phyloP scores from a whole-genome alignment of 2,888 invertebrate species.

The Cephus runcator region DNA sequence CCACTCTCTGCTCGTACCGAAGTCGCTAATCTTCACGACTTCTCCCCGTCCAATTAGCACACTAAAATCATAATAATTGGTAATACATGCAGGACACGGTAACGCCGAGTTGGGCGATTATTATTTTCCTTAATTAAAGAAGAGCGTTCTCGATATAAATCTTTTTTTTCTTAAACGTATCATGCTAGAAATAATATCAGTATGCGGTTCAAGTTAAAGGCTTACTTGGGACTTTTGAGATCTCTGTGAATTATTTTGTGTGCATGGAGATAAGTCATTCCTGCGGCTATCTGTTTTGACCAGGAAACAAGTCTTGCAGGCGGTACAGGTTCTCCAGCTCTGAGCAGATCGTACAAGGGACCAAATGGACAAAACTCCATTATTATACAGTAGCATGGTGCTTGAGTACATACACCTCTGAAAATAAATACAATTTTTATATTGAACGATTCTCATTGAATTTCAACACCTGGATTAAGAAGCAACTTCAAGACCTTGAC shows the following conservation, averaged over 20 bases:
- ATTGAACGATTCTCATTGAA: slow-evolving; percentile 5
- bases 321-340: slow-evolving; percentile 84
- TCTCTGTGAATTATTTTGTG: slow-evolving; percentile 98
- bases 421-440: slow-evolving; percentile 7
- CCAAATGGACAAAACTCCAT: slow-evolving; percentile 99
- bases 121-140: slow-evolving; percentile 3
- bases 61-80: slow-evolving; percentile 67
- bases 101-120: not conserved
- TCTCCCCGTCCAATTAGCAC: slow-evolving; percentile 85
- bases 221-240: slow-evolving; percentile 98
- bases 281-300: slow-evolving; percentile 94
- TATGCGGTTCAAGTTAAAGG: slow-evolving; percentile 33
- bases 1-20: slow-evolving; percentile 95
- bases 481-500: slow-evolving; percentile 25
- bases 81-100: not conserved
- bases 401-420: slow-evolving; percentile 92
- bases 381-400: slow-evolving; percentile 92
- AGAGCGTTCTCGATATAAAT: slow-evolving; percentile 10
- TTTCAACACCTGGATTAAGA: not conserved
- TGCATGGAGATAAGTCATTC: slow-evolving; percentile 95
- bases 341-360: slow-evolving; percentile 90
- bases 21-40: slow-evolving; percentile 95
- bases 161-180: not conserved
- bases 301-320: slow-evolving; percentile 90
- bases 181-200: not conserved